Evolutionary conservation across 2,113 vertebrate genomes (phyloP).

Genomic region (Benitochromis conjunctus): DNA sequence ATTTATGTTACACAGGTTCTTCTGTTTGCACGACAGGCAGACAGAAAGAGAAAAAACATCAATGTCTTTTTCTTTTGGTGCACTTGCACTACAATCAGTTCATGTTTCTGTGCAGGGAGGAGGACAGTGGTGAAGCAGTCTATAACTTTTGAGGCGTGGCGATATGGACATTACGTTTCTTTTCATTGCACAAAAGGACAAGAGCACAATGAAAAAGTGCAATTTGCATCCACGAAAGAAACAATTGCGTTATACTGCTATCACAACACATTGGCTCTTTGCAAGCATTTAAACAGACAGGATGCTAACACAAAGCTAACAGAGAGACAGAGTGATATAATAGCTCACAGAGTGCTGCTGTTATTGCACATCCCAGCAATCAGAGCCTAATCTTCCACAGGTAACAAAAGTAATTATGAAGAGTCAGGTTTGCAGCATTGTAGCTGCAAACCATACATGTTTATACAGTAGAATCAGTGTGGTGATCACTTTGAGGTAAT

Average conservation of each 20-base stretch:
- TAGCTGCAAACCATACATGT: too few species aligned
- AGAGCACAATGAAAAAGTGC: neutral
- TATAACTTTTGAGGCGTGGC: neutral
- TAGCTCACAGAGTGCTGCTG: too few species aligned
- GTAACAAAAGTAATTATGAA: too few species aligned
- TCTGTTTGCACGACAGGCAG: neutral
- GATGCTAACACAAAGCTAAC: neutral
- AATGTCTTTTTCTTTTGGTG: too few species aligned
- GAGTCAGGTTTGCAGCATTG: too few species aligned
- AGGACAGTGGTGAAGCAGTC: neutral
- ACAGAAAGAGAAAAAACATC: neutral
- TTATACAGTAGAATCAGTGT: neutral
- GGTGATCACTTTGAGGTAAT: neutral
- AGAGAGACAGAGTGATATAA: too few species aligned
- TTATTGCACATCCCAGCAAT: too few species aligned
- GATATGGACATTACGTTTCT: neutral
- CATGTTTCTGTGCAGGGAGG: neutral
- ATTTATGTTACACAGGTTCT: neutral
- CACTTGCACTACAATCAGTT: neutral
- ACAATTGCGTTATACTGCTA: neutral
- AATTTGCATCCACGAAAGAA: neutral
- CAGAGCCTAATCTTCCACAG: too few species aligned
- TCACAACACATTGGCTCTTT: neutral
- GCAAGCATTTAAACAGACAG: neutral
- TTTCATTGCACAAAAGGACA: neutral